phyloP scores from a whole-genome alignment of 2,797 vertebrate species.

The Pipistrellus pipistrellus region DNA sequence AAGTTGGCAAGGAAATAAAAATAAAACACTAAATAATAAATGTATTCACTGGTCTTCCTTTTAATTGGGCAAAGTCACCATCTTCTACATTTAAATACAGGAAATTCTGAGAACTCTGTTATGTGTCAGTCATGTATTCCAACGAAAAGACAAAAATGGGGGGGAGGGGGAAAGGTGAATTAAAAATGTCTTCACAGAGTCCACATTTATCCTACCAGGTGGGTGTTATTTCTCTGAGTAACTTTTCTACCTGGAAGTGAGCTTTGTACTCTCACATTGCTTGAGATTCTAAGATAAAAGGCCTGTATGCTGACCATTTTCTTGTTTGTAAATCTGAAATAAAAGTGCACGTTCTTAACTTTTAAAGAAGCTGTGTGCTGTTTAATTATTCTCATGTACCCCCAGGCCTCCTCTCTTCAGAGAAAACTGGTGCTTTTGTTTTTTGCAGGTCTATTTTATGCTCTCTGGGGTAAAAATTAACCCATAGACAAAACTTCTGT shows the following conservation, averaged over 20 bases:
- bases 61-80: slow-evolving; percentile 20
- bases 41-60: not conserved
- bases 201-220: not conserved
- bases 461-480: slow-evolving; percentile 71
- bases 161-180: not conserved
- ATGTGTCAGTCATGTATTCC: not conserved
- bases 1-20: slow-evolving; percentile 47
- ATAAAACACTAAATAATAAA: slow-evolving; percentile 24
- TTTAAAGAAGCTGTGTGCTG: slow-evolving; percentile 56
- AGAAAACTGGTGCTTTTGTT: slow-evolving; percentile 79
- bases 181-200: not conserved
- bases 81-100: not conserved
- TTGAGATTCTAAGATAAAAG: slow-evolving; percentile 35
- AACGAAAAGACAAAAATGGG: not conserved
- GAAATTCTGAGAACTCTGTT: not conserved
- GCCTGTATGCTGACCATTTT: not conserved
- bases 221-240: not conserved
- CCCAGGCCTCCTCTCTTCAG: not conserved
- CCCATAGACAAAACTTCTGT: slow-evolving; percentile 66
- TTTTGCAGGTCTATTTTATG: slow-evolving; percentile 67
- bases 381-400: slow-evolving; percentile 65
- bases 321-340: slow-evolving; percentile 35
- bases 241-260: not conserved
- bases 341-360: slow-evolving; percentile 58
- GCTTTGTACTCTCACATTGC: not conserved